Evolutionary conservation across 1,140 invertebrate species (phyloP).

Genomic region (Zaprionus lachaisei): DNA sequence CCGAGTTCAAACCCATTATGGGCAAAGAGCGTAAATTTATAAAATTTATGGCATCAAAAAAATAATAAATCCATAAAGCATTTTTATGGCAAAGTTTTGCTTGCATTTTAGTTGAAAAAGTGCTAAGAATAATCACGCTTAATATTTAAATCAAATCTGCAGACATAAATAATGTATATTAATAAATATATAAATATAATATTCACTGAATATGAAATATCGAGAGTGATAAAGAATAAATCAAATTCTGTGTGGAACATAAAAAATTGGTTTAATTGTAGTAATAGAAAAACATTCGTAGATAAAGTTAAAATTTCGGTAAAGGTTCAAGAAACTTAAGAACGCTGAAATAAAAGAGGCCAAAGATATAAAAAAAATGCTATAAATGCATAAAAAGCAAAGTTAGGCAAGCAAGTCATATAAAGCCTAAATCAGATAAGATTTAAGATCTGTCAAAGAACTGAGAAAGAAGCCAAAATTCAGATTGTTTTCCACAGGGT

Average conservation of each 20-base stretch:
- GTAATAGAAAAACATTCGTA: background rate
- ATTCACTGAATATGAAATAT: background rate
- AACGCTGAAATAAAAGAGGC: background rate
- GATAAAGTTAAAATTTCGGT: background rate
- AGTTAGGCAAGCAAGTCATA: background rate
- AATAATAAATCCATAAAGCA: background rate
- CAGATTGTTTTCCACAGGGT: background rate
- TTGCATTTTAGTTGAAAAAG: background rate
- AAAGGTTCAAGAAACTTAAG: background rate
- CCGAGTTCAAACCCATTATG: conserved; percentile 3
- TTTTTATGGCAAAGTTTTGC: background rate
- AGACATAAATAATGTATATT: background rate
- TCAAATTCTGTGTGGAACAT: background rate
- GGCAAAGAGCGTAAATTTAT: conserved; percentile 9
- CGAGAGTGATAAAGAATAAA: too few relatives aligned
- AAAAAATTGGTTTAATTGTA: background rate
- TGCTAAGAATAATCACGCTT: background rate
- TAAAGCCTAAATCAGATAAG: background rate
- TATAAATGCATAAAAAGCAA: background rate
- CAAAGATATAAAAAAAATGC: background rate
- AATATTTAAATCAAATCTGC: background rate
- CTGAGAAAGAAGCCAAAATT: background rate
- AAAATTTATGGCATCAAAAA: conserved; percentile 1
- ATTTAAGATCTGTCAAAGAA: background rate
- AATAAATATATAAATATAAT: background rate